Evolutionary conservation across 2,888 invertebrate species (phyloP).

Genomic region (Ichneumon xanthorius): DNA sequence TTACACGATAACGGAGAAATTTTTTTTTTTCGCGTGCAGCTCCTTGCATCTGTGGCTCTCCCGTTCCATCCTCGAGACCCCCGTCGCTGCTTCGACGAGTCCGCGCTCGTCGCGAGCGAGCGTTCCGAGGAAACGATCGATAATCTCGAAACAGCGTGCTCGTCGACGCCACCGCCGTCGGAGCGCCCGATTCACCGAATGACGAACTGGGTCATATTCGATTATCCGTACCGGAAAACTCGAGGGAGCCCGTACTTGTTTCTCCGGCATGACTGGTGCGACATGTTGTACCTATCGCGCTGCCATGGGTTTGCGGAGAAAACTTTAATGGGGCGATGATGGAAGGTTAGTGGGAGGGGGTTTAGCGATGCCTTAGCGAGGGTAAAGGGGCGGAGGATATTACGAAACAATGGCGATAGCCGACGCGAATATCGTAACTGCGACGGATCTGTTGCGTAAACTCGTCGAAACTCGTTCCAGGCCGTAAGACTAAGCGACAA

Average conservation of each 20-base stretch:
- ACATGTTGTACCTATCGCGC: background rate
- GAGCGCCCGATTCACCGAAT: constrained; percentile 69
- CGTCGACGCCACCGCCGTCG: constrained; percentile 49
- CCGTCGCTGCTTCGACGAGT: constrained; percentile 20
- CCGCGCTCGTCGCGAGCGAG: constrained; percentile 26
- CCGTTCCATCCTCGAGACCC: background rate
- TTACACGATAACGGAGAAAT: background rate
- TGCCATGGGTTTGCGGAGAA: background rate
- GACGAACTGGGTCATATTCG: constrained; percentile 74
- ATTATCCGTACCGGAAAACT: constrained; percentile 55
- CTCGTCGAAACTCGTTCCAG: background rate
- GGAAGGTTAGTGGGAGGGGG: background rate
- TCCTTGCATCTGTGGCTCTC: background rate
- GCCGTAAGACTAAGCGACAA: background rate
- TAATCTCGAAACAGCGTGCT: constrained; percentile 68
- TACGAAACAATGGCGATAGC: constrained; percentile 31
- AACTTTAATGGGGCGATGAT: background rate
- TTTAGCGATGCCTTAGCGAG: background rate
- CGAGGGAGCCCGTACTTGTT: background rate
- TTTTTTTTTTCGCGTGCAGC: background rate
- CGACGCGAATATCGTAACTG: background rate
- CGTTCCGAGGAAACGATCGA: constrained; percentile 57
- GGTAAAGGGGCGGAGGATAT: background rate
- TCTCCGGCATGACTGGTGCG: background rate
- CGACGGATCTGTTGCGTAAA: background rate